Evolutionary conservation across 2,888 invertebrate species (phyloP).

Genomic region (Napeogenes sylphis): DNA sequence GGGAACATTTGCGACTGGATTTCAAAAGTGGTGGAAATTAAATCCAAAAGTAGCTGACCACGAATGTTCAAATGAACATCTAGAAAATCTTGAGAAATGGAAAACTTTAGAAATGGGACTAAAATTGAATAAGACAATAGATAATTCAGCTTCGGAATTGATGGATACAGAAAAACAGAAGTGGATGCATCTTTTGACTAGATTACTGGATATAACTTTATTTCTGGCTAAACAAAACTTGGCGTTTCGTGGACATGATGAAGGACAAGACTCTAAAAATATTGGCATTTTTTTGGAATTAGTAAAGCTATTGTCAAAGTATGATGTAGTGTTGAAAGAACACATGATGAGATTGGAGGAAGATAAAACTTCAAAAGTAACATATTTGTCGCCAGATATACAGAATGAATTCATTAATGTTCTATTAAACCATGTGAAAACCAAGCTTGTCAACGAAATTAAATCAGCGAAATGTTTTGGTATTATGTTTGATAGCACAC

Average conservation of each 20-base stretch:
- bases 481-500: conserved; percentile 17
- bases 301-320: conserved; percentile 11
- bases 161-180: conserved; percentile 14
- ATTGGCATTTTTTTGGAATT: conserved; percentile 6
- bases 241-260: conserved; percentile 9
- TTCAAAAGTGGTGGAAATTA: conserved; percentile 13
- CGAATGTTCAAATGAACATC: conserved; percentile 11
- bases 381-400: conserved; percentile 12
- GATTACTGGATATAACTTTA: conserved; percentile 10
- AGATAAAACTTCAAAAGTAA: conserved; percentile 13
- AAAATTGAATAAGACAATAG: conserved; percentile 14
- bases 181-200: conserved; percentile 10
- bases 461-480: conserved; percentile 14
- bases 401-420: conserved; percentile 15
- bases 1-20: conserved; percentile 17
- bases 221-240: conserved; percentile 8
- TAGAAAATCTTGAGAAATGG: conserved; percentile 12
- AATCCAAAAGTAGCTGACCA: conserved; percentile 10
- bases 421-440: conserved; percentile 10
- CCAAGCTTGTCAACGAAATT: conserved; percentile 13
- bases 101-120: conserved; percentile 12
- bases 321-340: conserved; percentile 11
- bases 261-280: conserved; percentile 1
- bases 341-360: conserved; percentile 7
- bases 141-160: conserved; percentile 9